Percentiles rank a stretch among this genome's conserved stretches.
phyloP scores from a whole-genome alignment of 2,797 vertebrate genomes.

The Anas acuta region DNA sequence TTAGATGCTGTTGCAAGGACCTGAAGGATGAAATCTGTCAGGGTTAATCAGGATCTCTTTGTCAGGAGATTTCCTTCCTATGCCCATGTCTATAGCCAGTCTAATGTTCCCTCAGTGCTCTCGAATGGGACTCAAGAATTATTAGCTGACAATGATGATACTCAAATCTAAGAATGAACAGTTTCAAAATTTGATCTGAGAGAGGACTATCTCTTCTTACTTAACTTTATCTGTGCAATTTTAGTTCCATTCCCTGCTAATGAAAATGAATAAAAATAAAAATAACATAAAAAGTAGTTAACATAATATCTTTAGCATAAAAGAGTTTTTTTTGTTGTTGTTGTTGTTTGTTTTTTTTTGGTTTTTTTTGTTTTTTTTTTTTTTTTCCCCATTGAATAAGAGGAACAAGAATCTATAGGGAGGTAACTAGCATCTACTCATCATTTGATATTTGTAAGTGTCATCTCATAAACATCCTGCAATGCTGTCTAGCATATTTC shows the following conservation, averaged over 20 bases:
- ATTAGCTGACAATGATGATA: not conserved
- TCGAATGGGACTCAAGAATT: not conserved
- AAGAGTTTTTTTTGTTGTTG: not conserved
- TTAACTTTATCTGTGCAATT: not conserved
- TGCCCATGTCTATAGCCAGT: not conserved
- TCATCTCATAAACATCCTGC: not conserved
- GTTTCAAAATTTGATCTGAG: not conserved
- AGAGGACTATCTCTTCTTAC: not conserved
- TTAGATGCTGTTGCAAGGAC: not conserved
- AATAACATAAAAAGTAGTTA: not conserved
- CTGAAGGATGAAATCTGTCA: not conserved
- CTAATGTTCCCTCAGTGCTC: not conserved
- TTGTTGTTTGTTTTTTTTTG: too few relatives aligned
- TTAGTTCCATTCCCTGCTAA: not conserved
- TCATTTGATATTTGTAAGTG: not conserved
- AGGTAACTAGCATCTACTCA: not conserved
- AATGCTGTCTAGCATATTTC: not conserved
- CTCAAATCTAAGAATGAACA: not conserved
- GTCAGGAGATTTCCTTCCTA: not conserved
- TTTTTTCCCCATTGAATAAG: not conserved
- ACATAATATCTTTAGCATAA: not conserved
- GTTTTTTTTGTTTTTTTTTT: not conserved
- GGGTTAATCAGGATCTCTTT: not conserved
- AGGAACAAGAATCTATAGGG: not conserved
- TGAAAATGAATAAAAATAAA: not conserved